Conservation (phyloP, 2,797 vertebrate genomes). For the Austrolebias charrua region DNA sequence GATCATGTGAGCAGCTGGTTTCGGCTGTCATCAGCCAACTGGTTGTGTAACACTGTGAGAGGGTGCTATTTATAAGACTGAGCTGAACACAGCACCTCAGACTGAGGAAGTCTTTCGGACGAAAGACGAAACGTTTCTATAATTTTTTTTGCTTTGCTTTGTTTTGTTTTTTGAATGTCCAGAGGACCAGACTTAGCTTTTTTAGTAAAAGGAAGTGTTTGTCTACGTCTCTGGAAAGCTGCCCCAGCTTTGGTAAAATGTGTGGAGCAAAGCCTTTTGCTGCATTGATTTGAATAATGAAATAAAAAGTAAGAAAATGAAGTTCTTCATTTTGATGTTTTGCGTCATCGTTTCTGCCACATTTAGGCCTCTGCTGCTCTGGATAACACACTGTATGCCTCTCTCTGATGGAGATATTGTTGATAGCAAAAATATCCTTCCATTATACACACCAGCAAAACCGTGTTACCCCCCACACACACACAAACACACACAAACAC, state of each 20-base stretch:
- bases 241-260: conserved; percentile 18
- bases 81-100: no score
- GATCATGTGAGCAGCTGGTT: no score
- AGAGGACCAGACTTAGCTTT: no score
- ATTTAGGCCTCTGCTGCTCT: conserved; percentile 14
- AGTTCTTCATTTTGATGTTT: conserved; percentile 15
- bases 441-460: conserved; percentile 45
- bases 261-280: conserved; percentile 24
- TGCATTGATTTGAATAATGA: conserved; percentile 24
- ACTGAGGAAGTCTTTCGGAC: no score
- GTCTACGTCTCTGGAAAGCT: conserved; percentile 38
- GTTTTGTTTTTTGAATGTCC: no score
- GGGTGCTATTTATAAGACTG: no score
- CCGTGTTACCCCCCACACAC: conserved; percentile 38
- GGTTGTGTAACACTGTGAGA: no score
- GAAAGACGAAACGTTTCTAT: no score
- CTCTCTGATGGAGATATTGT: conserved; percentile 29
- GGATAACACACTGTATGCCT: conserved; percentile 19
- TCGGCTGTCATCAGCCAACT: no score
- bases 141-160: no score
- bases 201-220: conserved; percentile 47
- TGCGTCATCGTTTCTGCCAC: conserved; percentile 8
- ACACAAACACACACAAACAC: not conserved
- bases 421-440: conserved; percentile 48
- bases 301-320: conserved; percentile 10